phyloP scores from a whole-genome alignment of 2,113 vertebrate species.

The Scomber japonicus region DNA sequence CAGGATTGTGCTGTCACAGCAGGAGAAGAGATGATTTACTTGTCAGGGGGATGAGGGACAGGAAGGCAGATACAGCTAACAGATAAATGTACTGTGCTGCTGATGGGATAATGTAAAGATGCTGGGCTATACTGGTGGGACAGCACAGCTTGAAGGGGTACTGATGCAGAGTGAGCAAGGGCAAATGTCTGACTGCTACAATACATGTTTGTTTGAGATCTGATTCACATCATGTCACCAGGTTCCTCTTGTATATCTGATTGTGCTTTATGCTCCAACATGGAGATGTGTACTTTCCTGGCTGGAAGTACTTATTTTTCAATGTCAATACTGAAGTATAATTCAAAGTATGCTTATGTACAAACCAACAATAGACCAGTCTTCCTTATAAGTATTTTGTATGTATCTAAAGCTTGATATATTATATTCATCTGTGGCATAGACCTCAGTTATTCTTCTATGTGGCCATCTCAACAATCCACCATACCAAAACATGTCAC shows the following conservation, averaged over 20 bases:
- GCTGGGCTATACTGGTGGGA: conserved; percentile 40
- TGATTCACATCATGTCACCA: conserved; percentile 19
- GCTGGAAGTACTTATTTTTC: conserved; percentile 1
- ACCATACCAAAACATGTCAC: not conserved
- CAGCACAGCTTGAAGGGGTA: conserved; percentile 19
- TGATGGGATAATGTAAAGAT: conserved; percentile 62
- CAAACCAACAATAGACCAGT: too few relatives aligned
- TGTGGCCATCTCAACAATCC: too few relatives aligned
- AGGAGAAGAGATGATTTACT: conserved; percentile 76
- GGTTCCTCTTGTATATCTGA: not conserved
- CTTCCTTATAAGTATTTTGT: too few relatives aligned
- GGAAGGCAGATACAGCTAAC: conserved; percentile 59
- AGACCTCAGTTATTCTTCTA: too few relatives aligned
- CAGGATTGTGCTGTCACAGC: conserved; percentile 75
- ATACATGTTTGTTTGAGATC: conserved; percentile 33
- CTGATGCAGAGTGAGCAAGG: conserved; percentile 25
- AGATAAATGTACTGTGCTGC: conserved; percentile 51
- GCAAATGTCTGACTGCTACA: conserved; percentile 16
- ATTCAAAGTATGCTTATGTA: not conserved
- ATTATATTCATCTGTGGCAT: too few relatives aligned
- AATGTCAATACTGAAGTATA: conserved; percentile 22
- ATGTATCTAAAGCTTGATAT: too few relatives aligned
- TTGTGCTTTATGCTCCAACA: not conserved
- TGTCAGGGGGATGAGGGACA: conserved; percentile 72
- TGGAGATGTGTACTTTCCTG: not conserved